Conservation (phyloP, 1,140 invertebrate species). For the Oreohelix idahoensis region DNA sequence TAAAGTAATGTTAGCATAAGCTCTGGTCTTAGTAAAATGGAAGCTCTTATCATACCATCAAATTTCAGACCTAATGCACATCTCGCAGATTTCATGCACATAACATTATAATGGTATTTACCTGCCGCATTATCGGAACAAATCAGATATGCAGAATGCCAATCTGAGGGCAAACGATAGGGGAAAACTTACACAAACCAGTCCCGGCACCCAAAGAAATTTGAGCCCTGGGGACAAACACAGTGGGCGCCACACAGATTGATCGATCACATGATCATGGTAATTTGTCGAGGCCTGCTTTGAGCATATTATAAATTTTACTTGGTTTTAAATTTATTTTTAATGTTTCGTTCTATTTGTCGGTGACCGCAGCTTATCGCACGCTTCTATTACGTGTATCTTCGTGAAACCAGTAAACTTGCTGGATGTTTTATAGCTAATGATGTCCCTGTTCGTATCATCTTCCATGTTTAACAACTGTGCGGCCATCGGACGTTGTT, state of each 20-base stretch:
- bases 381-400: background rate
- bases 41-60: too few species aligned
- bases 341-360: background rate
- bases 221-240: constrained; percentile 6
- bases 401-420: too few species aligned
- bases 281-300: background rate
- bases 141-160: background rate
- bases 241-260: background rate
- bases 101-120: constrained; percentile 28
- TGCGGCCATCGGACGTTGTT: too few species aligned
- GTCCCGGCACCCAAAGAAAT: background rate
- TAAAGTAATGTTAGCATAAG: too few species aligned
- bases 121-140: background rate
- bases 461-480: too few species aligned
- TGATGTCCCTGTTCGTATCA: too few species aligned
- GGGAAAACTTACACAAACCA: constrained; percentile 15
- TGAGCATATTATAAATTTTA: too few species aligned
- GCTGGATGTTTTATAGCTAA: too few species aligned
- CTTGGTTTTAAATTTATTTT: background rate
- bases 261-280: background rate
- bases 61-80: background rate
- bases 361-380: background rate
- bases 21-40: too few species aligned
- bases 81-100: background rate
- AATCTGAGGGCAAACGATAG: background rate